These are phyloP conservation scores for Diadumene lineata DNA, from an alignment of 92 coral and sea anemone genomes.

Conservation along the genomic window DNA sequence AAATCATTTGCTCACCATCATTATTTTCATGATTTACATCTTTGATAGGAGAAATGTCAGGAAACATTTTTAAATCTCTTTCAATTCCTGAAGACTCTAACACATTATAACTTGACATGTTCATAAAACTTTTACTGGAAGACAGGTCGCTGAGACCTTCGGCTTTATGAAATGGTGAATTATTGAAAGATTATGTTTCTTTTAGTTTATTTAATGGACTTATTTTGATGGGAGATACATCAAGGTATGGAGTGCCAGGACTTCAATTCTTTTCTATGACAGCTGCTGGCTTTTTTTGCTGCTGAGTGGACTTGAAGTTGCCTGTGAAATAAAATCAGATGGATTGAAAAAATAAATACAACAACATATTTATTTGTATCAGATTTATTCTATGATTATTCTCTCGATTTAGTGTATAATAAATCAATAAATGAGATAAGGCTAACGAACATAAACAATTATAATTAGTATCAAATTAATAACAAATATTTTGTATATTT, in stretches of 20 bases:
- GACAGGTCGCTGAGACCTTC: too few species aligned
- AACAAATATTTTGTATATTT: too few species aligned
- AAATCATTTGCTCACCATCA: neutral
- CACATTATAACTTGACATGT: slow-evolving; percentile 25
- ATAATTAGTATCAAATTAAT: too few species aligned
- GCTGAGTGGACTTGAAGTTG: slow-evolving; percentile 89
- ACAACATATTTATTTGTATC: too few species aligned
- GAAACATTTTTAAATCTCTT: slow-evolving; percentile 43
- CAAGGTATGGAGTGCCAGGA: slow-evolving; percentile 59
- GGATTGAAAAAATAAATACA: too few species aligned
- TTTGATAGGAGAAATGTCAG: slow-evolving; percentile 83
- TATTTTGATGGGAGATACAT: slow-evolving; percentile 72
- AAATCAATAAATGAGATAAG: too few species aligned
- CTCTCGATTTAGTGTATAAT: too few species aligned
- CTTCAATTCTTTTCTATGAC: slow-evolving; percentile 11
- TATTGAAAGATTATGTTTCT: too few species aligned
- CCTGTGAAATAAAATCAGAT: slow-evolving; percentile 41
- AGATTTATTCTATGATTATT: too few species aligned
- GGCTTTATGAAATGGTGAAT: too few species aligned
- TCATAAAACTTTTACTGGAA: too few species aligned
- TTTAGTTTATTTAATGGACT: slow-evolving; percentile 16
- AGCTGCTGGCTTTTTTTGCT: slow-evolving; percentile 24
- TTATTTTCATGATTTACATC: slow-evolving; percentile 9
- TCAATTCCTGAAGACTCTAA: slow-evolving; percentile 76
- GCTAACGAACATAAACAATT: too few species aligned